Percentiles rank a stretch among this genome's conserved stretches.
phyloP scores from a whole-genome alignment of 2,797 vertebrate genomes.

The Fistularia commersonii region DNA sequence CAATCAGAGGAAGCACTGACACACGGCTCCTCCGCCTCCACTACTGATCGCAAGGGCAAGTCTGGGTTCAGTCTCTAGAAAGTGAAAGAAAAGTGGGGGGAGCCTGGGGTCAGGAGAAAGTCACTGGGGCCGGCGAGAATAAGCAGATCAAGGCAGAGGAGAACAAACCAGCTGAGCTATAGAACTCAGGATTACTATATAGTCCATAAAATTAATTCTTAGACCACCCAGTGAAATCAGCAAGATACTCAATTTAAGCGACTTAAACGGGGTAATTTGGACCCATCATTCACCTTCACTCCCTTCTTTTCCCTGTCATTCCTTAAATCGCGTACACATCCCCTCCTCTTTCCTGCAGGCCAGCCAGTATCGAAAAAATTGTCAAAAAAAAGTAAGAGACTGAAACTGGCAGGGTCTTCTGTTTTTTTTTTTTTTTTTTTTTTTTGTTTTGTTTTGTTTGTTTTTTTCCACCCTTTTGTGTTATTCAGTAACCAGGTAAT shows the following conservation, averaged over 20 bases:
- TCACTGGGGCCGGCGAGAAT: conserved; percentile 25
- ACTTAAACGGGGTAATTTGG: conserved; percentile 24
- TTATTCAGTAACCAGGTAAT: conserved; percentile 33
- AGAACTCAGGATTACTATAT: conserved; percentile 27
- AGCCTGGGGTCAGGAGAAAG: conserved; percentile 21
- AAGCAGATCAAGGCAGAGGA: conserved; percentile 32
- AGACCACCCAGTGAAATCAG: conserved; percentile 27
- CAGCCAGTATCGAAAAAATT: conserved; percentile 13
- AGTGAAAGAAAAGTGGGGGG: conserved; percentile 15
- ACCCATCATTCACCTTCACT: conserved; percentile 1
- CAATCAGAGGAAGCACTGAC: conserved; percentile 82
- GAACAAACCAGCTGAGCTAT: conserved; percentile 23
- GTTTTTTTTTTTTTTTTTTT: background rate
- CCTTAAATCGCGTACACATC: conserved; percentile 7
- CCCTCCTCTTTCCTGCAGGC: conserved; percentile 10
- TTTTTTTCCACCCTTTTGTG: conserved; percentile 10
- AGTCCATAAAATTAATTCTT: conserved; percentile 26
- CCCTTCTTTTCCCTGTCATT: conserved; percentile 29
- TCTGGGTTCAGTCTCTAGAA: conserved; percentile 79
- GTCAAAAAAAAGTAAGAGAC: too few species aligned
- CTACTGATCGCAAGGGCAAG: conserved; percentile 82
- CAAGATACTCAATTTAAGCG: conserved; percentile 21
- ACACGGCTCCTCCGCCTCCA: conserved; percentile 68
- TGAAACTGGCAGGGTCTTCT: too few species aligned
- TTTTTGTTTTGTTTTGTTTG: background rate